Evolutionary conservation across 2,113 vertebrate genomes (phyloP), one percentile per base, ranked within the genome.

Genomic region (Mesembrinibis cayennensis): DNA sequence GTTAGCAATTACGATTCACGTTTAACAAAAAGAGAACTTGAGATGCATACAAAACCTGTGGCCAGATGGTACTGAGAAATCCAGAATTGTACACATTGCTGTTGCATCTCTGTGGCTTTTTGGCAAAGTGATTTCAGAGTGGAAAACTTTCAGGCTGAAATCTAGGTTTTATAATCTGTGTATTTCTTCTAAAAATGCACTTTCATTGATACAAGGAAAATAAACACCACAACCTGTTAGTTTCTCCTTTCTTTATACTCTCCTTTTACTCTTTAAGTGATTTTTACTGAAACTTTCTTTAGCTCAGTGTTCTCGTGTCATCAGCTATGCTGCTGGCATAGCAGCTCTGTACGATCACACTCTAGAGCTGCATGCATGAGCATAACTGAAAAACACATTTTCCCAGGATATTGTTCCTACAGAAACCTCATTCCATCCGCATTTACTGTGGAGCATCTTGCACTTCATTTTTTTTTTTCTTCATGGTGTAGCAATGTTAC

Each of bases 1-100:
- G 15, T 76, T 89, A 82, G 34, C 15, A 72, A 53, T 65, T 36
- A 65, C 79, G 36, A 30, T n/a, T 23, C 20, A 6, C 9, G 3
- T 70, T 52, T 79, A 45, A 53, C 18, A 69, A n/a, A 85, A 63
- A 3, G 6, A 69, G 36, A 72, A 55, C 32, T 56, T 61, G 78
- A 82, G 44, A 34, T 56, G 19, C 14, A 10, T 47, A 32, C 15
- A 47, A 53, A 90, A 63, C 12, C 20, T 36, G 18, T 32, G 22
- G 19, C 27, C 36, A 83, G 62, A 29, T 27, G 42, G 34, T 44
- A 17, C 7, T 42, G 34, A 83, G 47, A 73, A 61, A 90, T 62
- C 8, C 42, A 44, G 36, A 50, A 32, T 1, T 45, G 16, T 27
- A 9, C 22, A 21, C 14, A 6, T n/a, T 1, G 2, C 7, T 3